Conservation (phyloP, 2,797 vertebrate species). For the Columba guinea region DNA sequence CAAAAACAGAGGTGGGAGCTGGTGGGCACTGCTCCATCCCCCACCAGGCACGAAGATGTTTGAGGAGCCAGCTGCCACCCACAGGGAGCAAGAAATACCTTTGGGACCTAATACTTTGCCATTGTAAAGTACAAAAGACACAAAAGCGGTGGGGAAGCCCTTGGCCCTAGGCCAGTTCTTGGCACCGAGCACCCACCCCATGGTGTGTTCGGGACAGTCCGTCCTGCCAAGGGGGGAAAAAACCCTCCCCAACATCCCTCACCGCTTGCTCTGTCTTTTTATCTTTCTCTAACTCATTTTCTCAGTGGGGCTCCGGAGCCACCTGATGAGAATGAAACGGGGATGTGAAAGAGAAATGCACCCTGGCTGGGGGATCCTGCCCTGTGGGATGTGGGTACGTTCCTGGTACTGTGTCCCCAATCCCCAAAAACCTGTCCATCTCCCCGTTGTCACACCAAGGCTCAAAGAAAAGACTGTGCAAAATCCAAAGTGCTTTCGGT, state of each 20-base stretch:
- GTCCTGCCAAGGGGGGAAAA: not conserved
- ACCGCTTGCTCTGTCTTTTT: not conserved
- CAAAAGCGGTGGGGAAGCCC: not conserved
- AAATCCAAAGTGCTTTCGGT: not conserved
- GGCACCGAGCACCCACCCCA: not conserved
- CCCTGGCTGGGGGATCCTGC: not conserved
- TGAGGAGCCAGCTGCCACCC: not conserved
- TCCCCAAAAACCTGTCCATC: not conserved
- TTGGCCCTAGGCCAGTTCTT: not conserved
- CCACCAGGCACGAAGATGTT: not conserved
- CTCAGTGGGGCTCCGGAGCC: not conserved
- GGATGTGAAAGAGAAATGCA: rapidly evolving
- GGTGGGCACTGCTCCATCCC: not conserved
- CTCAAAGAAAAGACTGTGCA: not conserved
- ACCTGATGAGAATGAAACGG: not conserved
- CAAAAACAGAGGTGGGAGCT: not conserved
- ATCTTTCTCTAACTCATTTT: rapidly evolving
- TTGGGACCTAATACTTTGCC: not conserved
- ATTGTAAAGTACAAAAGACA: not conserved
- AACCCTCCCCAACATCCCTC: not conserved
- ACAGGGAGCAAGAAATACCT: not conserved
- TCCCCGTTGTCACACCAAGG: not conserved
- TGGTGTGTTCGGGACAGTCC: not conserved
- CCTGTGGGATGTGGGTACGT: not conserved
- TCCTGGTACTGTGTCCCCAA: not conserved